A percentile compares a stretch with the other conserved stretches of the same genome.
Conservation (phyloP, 1,140 invertebrate species). For the Pachypsylla venusta region DNA sequence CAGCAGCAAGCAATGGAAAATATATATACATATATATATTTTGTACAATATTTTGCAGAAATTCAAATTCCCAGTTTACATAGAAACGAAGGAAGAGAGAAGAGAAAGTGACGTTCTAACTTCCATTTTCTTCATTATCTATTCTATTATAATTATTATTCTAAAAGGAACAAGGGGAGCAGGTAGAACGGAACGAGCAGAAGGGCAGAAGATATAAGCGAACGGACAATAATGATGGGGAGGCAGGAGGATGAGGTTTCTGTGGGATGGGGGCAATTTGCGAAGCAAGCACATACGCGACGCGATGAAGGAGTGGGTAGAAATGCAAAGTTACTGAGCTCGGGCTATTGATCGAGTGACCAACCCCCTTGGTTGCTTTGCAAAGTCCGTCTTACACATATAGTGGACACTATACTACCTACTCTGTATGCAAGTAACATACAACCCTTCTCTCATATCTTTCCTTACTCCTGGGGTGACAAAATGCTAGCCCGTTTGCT, state of each 20-base stretch:
- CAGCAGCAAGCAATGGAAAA: not conserved
- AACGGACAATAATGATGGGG: not conserved
- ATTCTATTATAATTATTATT: constrained; percentile 8
- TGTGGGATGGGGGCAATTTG: constrained; percentile 7
- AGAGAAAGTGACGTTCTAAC: not conserved
- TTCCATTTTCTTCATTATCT: constrained; percentile 3
- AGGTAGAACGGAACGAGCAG: constrained; percentile 2
- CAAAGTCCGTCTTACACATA: constrained; percentile 9
- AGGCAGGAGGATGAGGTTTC: constrained; percentile 7
- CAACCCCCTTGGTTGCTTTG: constrained; percentile 9
- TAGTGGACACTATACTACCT: constrained; percentile 9
- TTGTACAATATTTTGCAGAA: not conserved
- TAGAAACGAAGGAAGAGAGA: not conserved
- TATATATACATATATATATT: not conserved
- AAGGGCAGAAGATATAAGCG: constrained; percentile 3
- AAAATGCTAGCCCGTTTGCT: constrained; percentile 7
- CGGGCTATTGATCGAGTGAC: constrained; percentile 8
- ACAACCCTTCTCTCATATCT: constrained; percentile 6
- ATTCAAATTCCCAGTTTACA: constrained; percentile 5
- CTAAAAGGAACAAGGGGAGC: constrained; percentile 7
- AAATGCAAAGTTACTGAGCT: constrained; percentile 9
- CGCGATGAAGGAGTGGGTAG: constrained; percentile 7
- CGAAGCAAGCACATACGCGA: constrained; percentile 9
- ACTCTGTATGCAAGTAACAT: constrained; percentile 8
- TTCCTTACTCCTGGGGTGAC: constrained; percentile 6